Conservation (phyloP, 2,113 vertebrate genomes). For the Galemys pyrenaicus region DNA sequence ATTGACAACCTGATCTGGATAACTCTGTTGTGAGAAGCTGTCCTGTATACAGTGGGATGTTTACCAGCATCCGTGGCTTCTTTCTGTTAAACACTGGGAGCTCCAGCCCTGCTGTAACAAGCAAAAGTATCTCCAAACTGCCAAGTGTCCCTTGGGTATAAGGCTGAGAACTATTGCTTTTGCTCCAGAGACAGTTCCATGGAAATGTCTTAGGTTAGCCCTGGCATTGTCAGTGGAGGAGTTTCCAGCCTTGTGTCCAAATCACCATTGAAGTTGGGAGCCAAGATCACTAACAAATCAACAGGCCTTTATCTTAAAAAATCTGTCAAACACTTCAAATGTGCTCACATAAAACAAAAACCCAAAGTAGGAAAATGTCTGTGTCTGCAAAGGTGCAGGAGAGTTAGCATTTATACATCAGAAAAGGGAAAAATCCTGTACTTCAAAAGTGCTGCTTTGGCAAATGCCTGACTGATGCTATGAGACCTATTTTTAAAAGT, state of each 20-base stretch:
- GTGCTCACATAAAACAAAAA: slow-evolving; percentile 12
- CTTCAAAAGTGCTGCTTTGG: slow-evolving; percentile 43
- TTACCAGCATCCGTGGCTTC: background rate
- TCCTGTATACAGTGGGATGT: accelerated
- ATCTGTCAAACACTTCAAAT: background rate
- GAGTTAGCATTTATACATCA: background rate
- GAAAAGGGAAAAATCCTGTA: background rate
- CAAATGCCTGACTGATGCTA: slow-evolving; percentile 50
- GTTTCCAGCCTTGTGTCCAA: background rate
- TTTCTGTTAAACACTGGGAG: background rate
- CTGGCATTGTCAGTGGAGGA: background rate
- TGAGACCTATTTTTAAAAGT: slow-evolving; percentile 63
- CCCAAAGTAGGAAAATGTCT: background rate
- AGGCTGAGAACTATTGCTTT: background rate
- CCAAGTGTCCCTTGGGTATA: background rate
- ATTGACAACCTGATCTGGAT: too few relatives aligned
- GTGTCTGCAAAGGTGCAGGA: background rate
- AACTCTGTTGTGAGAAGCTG: background rate
- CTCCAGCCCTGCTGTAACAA: background rate
- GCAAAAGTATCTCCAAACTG: background rate
- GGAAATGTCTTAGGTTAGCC: background rate
- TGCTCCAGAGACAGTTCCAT: background rate
- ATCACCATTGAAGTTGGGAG: background rate
- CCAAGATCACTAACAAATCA: background rate
- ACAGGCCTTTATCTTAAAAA: background rate